phyloP scores from a whole-genome alignment of 2,888 invertebrate species.

The Camponotus fellah region DNA sequence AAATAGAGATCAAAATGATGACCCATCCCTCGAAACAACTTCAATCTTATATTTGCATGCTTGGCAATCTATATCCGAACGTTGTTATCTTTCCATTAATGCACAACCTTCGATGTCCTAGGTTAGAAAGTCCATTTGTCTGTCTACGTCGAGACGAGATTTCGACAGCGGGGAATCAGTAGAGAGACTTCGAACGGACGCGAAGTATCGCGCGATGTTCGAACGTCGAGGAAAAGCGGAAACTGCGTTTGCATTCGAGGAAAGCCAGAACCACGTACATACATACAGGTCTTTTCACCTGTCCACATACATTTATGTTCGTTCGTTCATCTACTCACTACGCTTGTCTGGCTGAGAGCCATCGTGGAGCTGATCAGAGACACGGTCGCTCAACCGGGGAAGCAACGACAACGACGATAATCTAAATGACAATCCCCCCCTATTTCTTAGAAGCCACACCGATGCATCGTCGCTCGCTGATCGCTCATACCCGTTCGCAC shows the following conservation, averaged over 20 bases:
- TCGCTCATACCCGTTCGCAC: neutral
- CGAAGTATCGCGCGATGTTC: neutral
- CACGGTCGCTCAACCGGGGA: constrained; percentile 80
- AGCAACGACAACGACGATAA: constrained; percentile 81
- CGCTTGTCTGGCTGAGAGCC: constrained; percentile 91
- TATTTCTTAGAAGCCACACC: constrained; percentile 81
- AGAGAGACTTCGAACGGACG: neutral
- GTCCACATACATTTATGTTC: constrained; percentile 62
- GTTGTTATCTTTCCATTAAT: neutral
- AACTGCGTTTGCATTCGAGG: neutral
- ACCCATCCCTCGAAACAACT: neutral
- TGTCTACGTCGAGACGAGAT: neutral
- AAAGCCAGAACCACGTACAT: neutral
- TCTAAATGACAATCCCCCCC: constrained; percentile 76
- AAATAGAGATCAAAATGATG: neutral
- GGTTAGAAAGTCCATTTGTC: neutral
- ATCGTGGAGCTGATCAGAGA: constrained; percentile 83
- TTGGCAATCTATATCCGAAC: neutral
- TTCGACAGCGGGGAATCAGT: neutral
- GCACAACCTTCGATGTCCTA: neutral
- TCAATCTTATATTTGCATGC: neutral
- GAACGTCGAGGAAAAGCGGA: neutral
- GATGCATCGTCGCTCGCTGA: neutral
- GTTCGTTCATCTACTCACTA: constrained; percentile 86
- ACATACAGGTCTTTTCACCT: constrained; percentile 24